Evolutionary conservation across 2,113 vertebrate genomes (phyloP).

Genomic region (Ictidomys tridecemlineatus): DNA sequence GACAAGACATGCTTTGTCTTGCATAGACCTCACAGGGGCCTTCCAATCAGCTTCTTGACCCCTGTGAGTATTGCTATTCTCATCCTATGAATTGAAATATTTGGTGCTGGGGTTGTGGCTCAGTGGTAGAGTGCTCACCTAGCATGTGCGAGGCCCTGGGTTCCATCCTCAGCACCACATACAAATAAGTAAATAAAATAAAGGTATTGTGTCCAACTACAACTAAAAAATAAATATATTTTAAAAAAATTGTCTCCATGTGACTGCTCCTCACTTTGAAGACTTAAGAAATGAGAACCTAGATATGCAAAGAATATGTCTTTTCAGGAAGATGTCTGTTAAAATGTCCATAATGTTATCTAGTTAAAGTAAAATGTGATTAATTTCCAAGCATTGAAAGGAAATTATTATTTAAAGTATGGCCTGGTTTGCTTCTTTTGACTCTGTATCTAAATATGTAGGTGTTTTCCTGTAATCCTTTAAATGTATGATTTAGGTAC

Average conservation of each 20-base stretch:
- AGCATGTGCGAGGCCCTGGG: too few species aligned
- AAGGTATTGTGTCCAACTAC: too few species aligned
- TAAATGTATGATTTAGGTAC: background rate
- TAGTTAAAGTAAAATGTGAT: background rate
- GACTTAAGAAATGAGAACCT: background rate
- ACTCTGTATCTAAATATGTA: background rate
- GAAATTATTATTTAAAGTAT: background rate
- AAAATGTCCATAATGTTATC: background rate
- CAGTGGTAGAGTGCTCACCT: too few species aligned
- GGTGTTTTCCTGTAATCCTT: background rate
- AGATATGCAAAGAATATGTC: background rate
- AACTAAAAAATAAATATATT: too few species aligned
- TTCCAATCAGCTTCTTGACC: background rate
- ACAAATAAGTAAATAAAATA: too few species aligned
- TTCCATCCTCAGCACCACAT: too few species aligned
- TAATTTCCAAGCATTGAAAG: constrained; percentile 2
- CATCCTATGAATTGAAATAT: background rate
- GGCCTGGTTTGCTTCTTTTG: background rate
- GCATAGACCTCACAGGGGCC: background rate
- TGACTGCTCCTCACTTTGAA: background rate
- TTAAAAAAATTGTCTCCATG: too few species aligned
- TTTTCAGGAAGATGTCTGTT: background rate
- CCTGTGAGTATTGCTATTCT: rapidly evolving
- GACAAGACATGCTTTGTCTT: rapidly evolving
- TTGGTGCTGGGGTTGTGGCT: background rate